A percentile compares a stretch with the other conserved stretches of the same genome.
Evolutionary conservation across 2,797 vertebrate species (phyloP).

Genomic region (Calcarius lapponicus): DNA sequence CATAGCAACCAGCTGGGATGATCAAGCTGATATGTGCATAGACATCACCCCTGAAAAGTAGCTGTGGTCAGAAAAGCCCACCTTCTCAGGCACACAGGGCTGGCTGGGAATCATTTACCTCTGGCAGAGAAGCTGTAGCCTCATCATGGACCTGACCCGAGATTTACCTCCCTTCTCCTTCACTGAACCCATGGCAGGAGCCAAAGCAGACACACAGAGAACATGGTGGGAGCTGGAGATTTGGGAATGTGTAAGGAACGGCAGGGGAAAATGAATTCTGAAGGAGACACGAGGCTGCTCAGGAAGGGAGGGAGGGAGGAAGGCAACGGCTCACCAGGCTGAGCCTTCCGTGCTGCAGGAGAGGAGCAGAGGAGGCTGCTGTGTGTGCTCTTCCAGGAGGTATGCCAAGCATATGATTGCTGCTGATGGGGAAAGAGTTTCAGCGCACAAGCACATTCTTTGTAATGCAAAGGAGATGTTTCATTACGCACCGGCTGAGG

Average conservation of each 20-base stretch:
- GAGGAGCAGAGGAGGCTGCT: not conserved
- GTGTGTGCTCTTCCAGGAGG: not conserved
- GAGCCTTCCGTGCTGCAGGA: not conserved
- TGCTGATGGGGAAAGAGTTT: not conserved
- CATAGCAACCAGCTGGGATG: not conserved
- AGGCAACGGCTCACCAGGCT: not conserved
- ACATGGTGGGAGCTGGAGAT: not conserved
- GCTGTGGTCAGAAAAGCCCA: not conserved
- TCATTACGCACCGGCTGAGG: not conserved
- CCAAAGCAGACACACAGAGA: not conserved
- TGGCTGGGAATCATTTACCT: not conserved
- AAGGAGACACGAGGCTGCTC: not conserved
- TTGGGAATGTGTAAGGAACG: not conserved
- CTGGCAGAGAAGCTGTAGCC: not conserved
- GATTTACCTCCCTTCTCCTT: not conserved
- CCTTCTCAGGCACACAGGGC: not conserved
- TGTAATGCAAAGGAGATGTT: slow-evolving; percentile 37
- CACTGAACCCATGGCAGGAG: not conserved
- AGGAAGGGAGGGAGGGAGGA: not conserved
- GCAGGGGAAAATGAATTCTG: not conserved
- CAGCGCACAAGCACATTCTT: not conserved
- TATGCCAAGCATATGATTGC: not conserved
- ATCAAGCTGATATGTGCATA: not conserved
- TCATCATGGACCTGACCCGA: not conserved
- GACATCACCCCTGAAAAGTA: not conserved